Conservation (phyloP, 1,140 invertebrate species). For the Cherax quadricarinatus region DNA sequence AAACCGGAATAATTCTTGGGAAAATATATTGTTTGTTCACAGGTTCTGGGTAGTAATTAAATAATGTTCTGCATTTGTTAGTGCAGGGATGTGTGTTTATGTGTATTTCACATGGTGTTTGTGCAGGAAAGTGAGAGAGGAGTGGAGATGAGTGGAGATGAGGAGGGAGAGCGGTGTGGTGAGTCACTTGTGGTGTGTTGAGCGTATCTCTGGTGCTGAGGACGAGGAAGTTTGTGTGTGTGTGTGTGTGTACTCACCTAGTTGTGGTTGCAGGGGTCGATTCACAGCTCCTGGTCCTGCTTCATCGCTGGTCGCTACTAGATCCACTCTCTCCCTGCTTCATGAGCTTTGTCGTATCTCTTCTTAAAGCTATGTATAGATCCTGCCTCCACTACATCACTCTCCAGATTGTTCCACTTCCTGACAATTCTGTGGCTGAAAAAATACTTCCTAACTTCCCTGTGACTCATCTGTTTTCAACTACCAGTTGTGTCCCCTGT, state of each 20-base stretch:
- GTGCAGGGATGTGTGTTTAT: background rate
- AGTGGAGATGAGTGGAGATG: background rate
- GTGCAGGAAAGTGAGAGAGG: background rate
- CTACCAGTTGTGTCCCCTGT: too few relatives aligned
- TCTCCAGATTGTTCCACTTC: too few relatives aligned
- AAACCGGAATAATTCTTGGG: background rate
- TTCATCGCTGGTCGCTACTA: too few relatives aligned
- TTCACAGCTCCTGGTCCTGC: too few relatives aligned
- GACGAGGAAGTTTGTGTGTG: background rate
- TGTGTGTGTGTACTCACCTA: background rate
- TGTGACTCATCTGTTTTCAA: too few relatives aligned
- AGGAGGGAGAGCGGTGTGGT: background rate
- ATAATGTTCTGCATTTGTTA: background rate
- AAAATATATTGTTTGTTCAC: background rate
- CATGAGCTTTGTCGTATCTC: too few relatives aligned
- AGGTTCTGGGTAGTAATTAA: constrained; percentile 1
- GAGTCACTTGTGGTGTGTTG: background rate
- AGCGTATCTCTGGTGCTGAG: background rate
- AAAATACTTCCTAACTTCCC: too few relatives aligned
- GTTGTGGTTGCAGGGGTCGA: too few relatives aligned
- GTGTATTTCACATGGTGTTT: background rate
- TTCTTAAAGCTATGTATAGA: too few relatives aligned
- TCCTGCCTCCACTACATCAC: too few relatives aligned
- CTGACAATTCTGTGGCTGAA: too few relatives aligned
- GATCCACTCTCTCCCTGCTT: too few relatives aligned